These are phyloP conservation scores for Xenopus borealis DNA, from an alignment of 2,113 vertebrate genomes.

Conservation along the genomic window DNA sequence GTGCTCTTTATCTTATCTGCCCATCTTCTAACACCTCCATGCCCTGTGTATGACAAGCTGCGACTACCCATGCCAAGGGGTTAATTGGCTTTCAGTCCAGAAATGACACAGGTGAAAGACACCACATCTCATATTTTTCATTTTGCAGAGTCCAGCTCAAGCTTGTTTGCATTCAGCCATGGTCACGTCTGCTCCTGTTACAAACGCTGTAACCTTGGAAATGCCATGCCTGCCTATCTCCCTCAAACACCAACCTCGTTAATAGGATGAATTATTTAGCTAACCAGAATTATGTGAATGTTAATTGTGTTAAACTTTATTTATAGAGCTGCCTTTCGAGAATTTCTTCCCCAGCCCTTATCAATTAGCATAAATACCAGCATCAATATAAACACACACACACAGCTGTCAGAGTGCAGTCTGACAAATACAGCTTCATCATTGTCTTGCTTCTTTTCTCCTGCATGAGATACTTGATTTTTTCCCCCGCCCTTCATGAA, in stretches of 20 bases:
- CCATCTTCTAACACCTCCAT: slow-evolving; percentile 36
- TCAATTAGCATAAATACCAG: slow-evolving; percentile 47
- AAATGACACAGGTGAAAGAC: slow-evolving; percentile 31
- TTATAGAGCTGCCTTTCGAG: slow-evolving; percentile 45
- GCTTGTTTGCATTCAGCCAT: slow-evolving; percentile 39
- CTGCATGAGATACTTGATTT: slow-evolving; percentile 24
- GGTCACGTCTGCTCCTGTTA: slow-evolving; percentile 21
- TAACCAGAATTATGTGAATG: slow-evolving; percentile 45
- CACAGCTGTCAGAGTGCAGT: slow-evolving; percentile 41
- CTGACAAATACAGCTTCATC: slow-evolving; percentile 45
- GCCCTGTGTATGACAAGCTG: slow-evolving; percentile 30
- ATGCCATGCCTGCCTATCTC: slow-evolving; percentile 41
- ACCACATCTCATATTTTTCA: slow-evolving; percentile 38
- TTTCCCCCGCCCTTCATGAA: slow-evolving; percentile 29
- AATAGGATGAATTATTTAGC: slow-evolving; percentile 46
- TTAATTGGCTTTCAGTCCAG: slow-evolving; percentile 42
- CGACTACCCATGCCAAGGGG: slow-evolving; percentile 24
- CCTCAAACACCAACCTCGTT: slow-evolving; percentile 39
- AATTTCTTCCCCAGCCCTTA: slow-evolving; percentile 40
- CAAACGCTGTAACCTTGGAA: slow-evolving; percentile 40
- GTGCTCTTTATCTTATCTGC: slow-evolving; percentile 38
- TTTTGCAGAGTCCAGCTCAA: slow-evolving; percentile 23
- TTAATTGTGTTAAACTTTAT: slow-evolving; percentile 45
- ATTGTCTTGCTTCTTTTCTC: slow-evolving; percentile 26
- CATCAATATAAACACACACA: slow-evolving; percentile 44